Conservation (phyloP, 2,113 vertebrate genomes). For the Psittacara wagleri region DNA sequence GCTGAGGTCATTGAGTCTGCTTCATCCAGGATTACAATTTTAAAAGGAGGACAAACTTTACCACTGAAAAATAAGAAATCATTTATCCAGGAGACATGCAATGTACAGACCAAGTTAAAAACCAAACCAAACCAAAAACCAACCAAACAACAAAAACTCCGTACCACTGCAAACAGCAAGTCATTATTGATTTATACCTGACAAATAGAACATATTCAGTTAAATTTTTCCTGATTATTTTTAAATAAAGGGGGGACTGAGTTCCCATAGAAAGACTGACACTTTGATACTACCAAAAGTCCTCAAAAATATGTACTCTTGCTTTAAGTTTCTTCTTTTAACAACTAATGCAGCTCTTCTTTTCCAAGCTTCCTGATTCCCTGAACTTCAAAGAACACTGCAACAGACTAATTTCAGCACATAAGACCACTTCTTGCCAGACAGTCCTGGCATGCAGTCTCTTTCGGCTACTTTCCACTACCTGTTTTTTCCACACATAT, state of each 20-base stretch:
- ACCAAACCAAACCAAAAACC: background rate
- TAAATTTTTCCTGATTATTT: background rate
- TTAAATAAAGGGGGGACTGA: background rate
- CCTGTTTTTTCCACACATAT: background rate
- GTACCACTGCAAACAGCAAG: background rate
- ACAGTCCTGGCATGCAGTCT: background rate
- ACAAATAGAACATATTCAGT: background rate
- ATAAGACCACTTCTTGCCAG: background rate
- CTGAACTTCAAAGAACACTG: background rate
- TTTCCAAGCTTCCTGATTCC: background rate
- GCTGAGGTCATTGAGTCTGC: constrained; percentile 96
- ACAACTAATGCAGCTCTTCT: background rate
- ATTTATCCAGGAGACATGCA: background rate
- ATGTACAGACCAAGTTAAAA: background rate
- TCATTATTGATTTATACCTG: background rate
- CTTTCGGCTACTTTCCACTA: background rate
- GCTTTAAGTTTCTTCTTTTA: background rate
- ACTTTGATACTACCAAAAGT: background rate
- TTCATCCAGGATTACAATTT: constrained; percentile 97
- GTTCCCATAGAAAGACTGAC: background rate
- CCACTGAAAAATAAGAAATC: constrained; percentile 75
- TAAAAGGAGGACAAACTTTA: constrained; percentile 93
- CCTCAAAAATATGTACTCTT: background rate
- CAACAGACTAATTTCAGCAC: background rate
- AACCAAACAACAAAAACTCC: background rate